A percentile compares a stretch with the other conserved stretches of the same genome.
phyloP scores from a whole-genome alignment of 2,113 vertebrate species.

The Seriola quinqueradiata region DNA sequence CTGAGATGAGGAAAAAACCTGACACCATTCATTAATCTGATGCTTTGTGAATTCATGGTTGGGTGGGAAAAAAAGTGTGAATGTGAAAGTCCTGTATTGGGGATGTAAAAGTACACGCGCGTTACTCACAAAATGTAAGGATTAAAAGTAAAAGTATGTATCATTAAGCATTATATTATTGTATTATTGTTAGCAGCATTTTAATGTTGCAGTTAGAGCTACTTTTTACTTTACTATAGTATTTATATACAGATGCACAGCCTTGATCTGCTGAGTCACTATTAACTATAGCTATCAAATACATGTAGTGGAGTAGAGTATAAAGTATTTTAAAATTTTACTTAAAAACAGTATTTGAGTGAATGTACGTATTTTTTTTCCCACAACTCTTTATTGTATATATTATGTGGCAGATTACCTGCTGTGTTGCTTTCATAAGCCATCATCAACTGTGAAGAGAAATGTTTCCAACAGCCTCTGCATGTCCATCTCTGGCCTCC shows the following conservation, averaged over 20 bases:
- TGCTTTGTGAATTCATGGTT: neutral
- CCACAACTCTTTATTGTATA: neutral
- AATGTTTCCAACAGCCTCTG: conserved; percentile 39
- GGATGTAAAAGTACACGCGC: neutral
- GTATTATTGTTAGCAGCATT: too few relatives aligned
- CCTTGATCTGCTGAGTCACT: neutral
- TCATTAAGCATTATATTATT: neutral
- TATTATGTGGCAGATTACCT: conserved; percentile 27
- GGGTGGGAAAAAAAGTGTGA: neutral
- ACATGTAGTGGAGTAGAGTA: neutral
- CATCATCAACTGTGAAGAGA: conserved; percentile 28
- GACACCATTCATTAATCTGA: neutral
- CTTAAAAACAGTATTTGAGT: neutral
- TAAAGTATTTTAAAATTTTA: neutral
- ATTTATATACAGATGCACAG: neutral
- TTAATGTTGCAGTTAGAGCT: too few relatives aligned
- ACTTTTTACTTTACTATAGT: too few relatives aligned
- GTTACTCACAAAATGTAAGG: too few relatives aligned
- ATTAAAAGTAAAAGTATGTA: too few relatives aligned
- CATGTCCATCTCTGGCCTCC: conserved; percentile 45
- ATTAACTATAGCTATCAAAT: neutral
- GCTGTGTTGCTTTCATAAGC: conserved; percentile 39
- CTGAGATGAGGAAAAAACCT: neutral
- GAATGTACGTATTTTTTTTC: neutral
- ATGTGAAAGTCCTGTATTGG: neutral